A percentile compares a stretch with the other conserved stretches of the same genome.
These are phyloP conservation scores for Hemichromis elongatus DNA, from an alignment of 2,113 vertebrate species.

Conservation along the genomic window DNA sequence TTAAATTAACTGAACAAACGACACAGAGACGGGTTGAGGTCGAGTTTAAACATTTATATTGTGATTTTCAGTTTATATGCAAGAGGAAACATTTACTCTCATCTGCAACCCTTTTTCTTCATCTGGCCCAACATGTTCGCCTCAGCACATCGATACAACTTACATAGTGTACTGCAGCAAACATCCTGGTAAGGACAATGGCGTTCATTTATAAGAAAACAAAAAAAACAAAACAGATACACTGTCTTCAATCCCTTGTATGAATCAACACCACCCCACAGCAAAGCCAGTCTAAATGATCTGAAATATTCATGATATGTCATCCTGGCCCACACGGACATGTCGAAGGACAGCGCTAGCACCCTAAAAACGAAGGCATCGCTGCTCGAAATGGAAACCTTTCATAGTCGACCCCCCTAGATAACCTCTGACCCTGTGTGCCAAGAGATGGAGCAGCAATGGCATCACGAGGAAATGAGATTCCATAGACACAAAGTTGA, in stretches of 20 bases:
- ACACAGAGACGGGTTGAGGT: slow-evolving; percentile 29
- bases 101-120: slow-evolving; percentile 44
- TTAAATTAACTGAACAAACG: not conserved
- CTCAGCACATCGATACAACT: slow-evolving; percentile 74
- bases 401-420: not conserved
- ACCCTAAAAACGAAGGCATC: slow-evolving; percentile 37
- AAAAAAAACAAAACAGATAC: slow-evolving; percentile 5
- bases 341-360: slow-evolving; percentile 4
- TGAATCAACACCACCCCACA: not conserved
- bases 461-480: slow-evolving; percentile 29
- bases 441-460: not conserved
- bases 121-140: slow-evolving; percentile 51
- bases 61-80: slow-evolving; percentile 72
- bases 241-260: not conserved
- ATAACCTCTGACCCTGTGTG: not conserved
- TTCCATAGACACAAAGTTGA: not conserved
- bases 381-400: slow-evolving; percentile 12
- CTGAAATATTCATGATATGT: slow-evolving; percentile 8
- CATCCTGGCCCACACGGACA: not conserved
- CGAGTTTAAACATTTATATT: slow-evolving; percentile 74
- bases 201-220: slow-evolving; percentile 34
- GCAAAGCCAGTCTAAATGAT: not conserved
- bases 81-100: slow-evolving; percentile 55
- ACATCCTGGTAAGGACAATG: slow-evolving; percentile 48
- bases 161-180: slow-evolving; percentile 66